These are phyloP conservation scores for Eulemur coronatus DNA, from an alignment of 2,797 vertebrate genomes.

Conservation along the genomic window DNA sequence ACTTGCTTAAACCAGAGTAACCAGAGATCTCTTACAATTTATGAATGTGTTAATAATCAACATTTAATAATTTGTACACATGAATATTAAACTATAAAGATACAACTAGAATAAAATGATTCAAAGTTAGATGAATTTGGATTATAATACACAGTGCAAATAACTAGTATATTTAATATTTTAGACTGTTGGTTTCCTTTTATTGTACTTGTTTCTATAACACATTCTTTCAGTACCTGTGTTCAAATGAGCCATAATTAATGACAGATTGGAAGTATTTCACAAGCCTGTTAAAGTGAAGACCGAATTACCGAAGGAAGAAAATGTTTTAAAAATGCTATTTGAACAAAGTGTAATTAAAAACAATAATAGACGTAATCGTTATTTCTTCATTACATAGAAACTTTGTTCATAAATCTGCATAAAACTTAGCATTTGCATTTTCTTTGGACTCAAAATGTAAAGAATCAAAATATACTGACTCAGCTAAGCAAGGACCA, in stretches of 20 bases:
- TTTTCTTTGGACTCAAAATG: not conserved
- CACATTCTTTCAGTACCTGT: not conserved
- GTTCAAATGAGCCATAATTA: not conserved
- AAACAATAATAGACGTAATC: not conserved
- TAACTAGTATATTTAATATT: not conserved
- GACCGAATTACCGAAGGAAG: not conserved
- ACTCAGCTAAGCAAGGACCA: not conserved
- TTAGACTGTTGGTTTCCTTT: not conserved
- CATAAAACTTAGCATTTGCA: not conserved
- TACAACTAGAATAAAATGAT: not conserved
- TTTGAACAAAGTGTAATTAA: constrained; percentile 10
- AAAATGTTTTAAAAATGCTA: not conserved
- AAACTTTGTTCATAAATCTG: not conserved
- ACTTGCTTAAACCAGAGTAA: constrained; percentile 45
- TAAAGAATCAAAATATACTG: constrained; percentile 18
- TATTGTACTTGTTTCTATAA: not conserved
- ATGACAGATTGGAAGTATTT: not conserved
- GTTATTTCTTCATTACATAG: not conserved
- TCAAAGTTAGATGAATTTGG: not conserved
- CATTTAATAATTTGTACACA: not conserved
- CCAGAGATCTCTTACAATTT: not conserved
- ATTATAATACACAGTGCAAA: not conserved
- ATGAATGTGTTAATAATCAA: not conserved
- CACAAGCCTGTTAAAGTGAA: not conserved
- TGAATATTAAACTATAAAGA: not conserved